Conservation (phyloP, 2,113 vertebrate genomes). For the Brienomyrus longianalis region DNA sequence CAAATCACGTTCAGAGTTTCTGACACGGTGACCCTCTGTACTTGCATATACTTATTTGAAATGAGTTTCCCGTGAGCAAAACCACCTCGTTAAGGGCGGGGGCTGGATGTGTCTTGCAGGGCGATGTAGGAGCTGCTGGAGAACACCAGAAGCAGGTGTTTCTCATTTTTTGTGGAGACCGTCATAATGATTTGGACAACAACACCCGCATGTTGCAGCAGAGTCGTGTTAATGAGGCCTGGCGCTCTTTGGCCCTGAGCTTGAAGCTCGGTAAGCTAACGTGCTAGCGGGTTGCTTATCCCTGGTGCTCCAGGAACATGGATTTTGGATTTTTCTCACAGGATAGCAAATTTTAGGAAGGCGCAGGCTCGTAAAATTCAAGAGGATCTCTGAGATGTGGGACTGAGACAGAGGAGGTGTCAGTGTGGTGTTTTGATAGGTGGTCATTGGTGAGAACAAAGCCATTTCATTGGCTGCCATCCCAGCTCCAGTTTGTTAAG, state of each 20-base stretch:
- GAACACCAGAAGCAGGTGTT: not conserved
- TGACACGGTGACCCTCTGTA: not conserved
- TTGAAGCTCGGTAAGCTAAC: not conserved
- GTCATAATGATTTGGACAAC: conserved; percentile 1
- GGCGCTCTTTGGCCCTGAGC: not conserved
- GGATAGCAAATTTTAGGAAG: not conserved
- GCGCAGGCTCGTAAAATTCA: not conserved
- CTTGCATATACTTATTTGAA: not conserved
- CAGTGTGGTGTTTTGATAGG: conserved; percentile 36
- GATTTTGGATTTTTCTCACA: not conserved
- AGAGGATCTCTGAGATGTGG: not conserved
- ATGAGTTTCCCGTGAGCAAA: not conserved
- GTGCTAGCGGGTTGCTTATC: not conserved
- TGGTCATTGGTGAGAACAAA: conserved; percentile 40
- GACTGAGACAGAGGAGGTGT: not conserved
- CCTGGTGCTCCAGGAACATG: not conserved
- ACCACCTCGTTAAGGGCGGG: not conserved
- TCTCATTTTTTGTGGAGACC: not conserved
- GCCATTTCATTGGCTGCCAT: not conserved
- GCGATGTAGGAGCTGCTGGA: not conserved
- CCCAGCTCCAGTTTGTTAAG: conserved; percentile 2
- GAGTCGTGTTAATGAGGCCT: not conserved
- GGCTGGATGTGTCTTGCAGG: not conserved
- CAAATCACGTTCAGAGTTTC: not conserved
- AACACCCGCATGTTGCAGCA: not conserved